Percentiles rank a stretch among this genome's conserved stretches.
Conservation (phyloP, 1,140 invertebrate genomes). For the Bradysia coprophila region DNA sequence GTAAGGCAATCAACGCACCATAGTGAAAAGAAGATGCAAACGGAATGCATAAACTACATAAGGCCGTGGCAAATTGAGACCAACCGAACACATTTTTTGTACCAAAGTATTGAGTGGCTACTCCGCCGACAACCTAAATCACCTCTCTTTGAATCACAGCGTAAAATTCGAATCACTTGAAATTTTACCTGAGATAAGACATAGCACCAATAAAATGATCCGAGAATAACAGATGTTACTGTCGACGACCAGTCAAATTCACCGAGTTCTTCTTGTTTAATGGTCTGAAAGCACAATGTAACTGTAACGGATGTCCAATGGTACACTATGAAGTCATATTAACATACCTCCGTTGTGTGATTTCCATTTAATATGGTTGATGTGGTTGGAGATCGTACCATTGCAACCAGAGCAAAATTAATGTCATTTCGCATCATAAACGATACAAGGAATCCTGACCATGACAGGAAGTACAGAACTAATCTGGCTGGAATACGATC, state of each 20-base stretch:
- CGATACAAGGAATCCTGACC: conserved; percentile 49
- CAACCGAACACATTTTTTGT: conserved; percentile 59
- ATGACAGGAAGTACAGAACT: conserved; percentile 48
- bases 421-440: conserved; percentile 63
- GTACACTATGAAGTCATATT: too few relatives aligned
- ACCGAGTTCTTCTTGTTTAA: too few relatives aligned
- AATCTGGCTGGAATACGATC: conserved; percentile 32
- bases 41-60: conserved; percentile 46
- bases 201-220: conserved; percentile 56
- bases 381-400: conserved; percentile 34
- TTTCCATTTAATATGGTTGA: too few relatives aligned
- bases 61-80: conserved; percentile 44
- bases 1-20: conserved; percentile 33
- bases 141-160: too few relatives aligned
- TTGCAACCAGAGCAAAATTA: conserved; percentile 48
- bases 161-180: too few relatives aligned
- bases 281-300: too few relatives aligned
- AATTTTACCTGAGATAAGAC: conserved; percentile 38
- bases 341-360: too few relatives aligned
- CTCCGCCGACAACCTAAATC: conserved; percentile 42
- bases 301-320: too few relatives aligned
- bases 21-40: conserved; percentile 39
- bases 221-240: conserved; percentile 38
- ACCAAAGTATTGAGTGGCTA: conserved; percentile 60
- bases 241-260: conserved; percentile 39